Conservation (phyloP, 2,113 vertebrate species). For the Bombycilla garrulus region DNA sequence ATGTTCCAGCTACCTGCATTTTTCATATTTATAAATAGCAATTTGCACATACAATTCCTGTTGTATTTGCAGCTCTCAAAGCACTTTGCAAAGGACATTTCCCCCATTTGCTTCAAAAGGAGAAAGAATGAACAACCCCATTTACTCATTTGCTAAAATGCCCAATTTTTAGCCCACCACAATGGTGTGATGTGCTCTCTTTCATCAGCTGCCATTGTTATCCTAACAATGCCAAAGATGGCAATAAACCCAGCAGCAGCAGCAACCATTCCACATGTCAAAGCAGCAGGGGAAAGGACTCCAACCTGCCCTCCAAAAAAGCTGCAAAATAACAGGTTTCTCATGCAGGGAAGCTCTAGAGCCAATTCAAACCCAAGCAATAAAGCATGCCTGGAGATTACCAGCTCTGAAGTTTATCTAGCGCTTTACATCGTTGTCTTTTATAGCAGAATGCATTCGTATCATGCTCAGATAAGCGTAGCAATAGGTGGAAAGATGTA, state of each 20-base stretch:
- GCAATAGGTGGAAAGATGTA: not conserved
- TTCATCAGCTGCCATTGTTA: not conserved
- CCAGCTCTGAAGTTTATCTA: not conserved
- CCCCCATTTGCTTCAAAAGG: not conserved
- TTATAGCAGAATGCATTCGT: not conserved
- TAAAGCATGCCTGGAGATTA: not conserved
- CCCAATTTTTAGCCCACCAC: not conserved
- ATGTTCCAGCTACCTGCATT: not conserved
- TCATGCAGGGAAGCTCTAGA: not conserved
- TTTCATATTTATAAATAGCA: not conserved
- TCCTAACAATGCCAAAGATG: not conserved
- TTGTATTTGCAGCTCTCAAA: not conserved
- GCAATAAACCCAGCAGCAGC: not conserved
- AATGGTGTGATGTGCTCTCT: not conserved
- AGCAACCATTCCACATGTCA: not conserved
- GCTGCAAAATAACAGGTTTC: not conserved
- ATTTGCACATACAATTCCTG: not conserved
- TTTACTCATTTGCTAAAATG: constrained; percentile 17
- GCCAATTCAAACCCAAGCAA: not conserved
- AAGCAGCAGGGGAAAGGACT: not conserved
- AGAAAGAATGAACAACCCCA: not conserved
- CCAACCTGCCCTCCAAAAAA: not conserved
- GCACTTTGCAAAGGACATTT: not conserved
- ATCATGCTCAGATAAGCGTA: not conserved
- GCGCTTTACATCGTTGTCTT: not conserved